Percentiles rank a stretch among this genome's conserved stretches.
Conservation (phyloP, 1,140 invertebrate genomes). For the Sweltsa coloradensis region DNA sequence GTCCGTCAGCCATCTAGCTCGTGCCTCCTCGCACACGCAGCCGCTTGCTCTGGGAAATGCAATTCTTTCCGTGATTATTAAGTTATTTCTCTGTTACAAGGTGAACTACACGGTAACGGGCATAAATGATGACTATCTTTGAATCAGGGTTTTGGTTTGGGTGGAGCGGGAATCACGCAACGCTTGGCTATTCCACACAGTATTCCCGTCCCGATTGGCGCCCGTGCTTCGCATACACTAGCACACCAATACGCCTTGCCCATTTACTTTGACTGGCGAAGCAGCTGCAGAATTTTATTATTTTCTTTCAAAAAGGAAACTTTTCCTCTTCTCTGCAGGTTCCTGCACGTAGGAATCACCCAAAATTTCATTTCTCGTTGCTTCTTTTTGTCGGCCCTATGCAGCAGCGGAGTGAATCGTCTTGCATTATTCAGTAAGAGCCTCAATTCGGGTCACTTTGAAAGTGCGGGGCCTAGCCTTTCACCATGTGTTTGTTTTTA, state of each 20-base stretch:
- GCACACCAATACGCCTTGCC: not conserved
- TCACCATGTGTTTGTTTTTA: too few species aligned
- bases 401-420: not conserved
- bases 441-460: not conserved
- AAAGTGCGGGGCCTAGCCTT: too few species aligned
- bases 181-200: too few species aligned
- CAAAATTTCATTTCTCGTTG: not conserved
- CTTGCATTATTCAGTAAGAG: not conserved
- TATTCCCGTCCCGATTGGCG: not conserved
- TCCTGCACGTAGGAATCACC: constrained; percentile 2
- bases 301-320: constrained; percentile 1
- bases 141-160: too few species aligned
- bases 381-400: not conserved
- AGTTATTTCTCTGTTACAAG: too few species aligned
- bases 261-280: constrained; percentile 2
- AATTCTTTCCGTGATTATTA: too few species aligned
- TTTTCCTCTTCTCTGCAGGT: not conserved
- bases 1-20: not conserved
- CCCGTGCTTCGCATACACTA: not conserved
- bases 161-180: too few species aligned
- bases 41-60: too few species aligned
- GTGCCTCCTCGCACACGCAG: too few species aligned
- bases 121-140: too few species aligned
- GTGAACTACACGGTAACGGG: too few species aligned
- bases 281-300: constrained; percentile 3